Evolutionary conservation across 37 sponge, comb jelly and placozoan species (phyloP), one percentile per base, ranked within the genome.

Genomic region (Ianthella basta): DNA sequence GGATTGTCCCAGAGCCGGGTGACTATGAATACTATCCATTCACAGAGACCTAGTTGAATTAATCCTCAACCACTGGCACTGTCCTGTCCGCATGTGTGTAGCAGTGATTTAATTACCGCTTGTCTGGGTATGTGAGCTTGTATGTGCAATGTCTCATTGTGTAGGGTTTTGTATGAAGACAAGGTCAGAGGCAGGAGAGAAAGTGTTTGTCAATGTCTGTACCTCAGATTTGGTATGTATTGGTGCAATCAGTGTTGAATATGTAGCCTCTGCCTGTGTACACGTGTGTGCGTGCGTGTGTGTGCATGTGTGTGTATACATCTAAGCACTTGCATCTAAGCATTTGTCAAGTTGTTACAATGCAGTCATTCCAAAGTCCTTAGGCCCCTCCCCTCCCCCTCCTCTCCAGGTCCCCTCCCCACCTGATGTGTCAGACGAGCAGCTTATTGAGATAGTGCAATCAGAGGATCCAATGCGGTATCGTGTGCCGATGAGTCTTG

Each of bases 121-220:
- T n/a, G n/a, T n/a, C n/a, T n/a, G n/a, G n/a, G n/a, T n/a, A n/a
- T n/a, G n/a, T n/a, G n/a, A n/a, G n/a, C n/a, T n/a, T n/a, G n/a
- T n/a, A n/a, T n/a, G n/a, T n/a, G n/a, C n/a, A n/a, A n/a, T n/a
- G n/a, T n/a, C n/a, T n/a, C n/a, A n/a, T n/a, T n/a, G n/a, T 44
- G 25, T 41, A 89, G 97, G 89, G 27, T 91, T 93, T 77, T 97
- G 97, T 60, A 20, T 97, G 74, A 97, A 97, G 80, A 95, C 96
- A 0, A 81, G 72, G 61, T 88, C 91, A 32, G 87, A 89, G 33
- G 82, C 81, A 25, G 86, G 69, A 12, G 96, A 97, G 63, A 97
- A 97, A 80, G 84, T 92, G 4, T 97, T 97, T 79, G 91, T 97
- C 55, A 97, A 97, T 56, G 82, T 97, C 35, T 95, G 97, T 84